Evolutionary conservation across 2,888 invertebrate species (phyloP).

Genomic region (Leucophenga montana): DNA sequence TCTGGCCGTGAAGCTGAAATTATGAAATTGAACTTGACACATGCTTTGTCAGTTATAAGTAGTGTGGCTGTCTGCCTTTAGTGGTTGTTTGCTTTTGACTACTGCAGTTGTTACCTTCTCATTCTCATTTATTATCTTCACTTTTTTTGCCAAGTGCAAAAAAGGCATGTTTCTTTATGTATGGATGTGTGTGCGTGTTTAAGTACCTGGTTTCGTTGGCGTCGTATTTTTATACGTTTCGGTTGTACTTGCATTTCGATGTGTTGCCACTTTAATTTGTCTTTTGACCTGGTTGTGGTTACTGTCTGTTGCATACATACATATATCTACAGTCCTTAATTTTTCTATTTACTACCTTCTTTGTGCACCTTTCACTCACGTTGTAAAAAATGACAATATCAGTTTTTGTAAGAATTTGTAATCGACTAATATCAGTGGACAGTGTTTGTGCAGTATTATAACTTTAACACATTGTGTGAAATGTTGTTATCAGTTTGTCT

Average conservation of each 20-base stretch:
- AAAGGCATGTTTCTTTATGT: background rate
- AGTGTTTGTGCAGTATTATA: too few species aligned
- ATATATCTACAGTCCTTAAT: too few species aligned
- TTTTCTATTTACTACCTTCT: too few species aligned
- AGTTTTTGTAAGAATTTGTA: slow-evolving; percentile 17
- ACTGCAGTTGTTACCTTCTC: background rate
- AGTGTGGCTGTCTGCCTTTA: too few species aligned
- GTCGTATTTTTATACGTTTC: background rate
- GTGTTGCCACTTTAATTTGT: background rate
- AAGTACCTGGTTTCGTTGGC: background rate
- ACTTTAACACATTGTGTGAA: too few species aligned
- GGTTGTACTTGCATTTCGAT: background rate
- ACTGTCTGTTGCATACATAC: background rate
- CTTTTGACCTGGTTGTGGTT: slow-evolving; percentile 6
- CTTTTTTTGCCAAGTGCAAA: background rate
- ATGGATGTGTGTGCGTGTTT: background rate
- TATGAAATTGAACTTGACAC: slow-evolving; percentile 59
- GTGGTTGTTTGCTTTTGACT: background rate
- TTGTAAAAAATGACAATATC: background rate
- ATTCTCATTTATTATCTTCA: background rate
- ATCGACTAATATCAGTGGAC: too few species aligned
- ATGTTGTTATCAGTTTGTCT: too few species aligned
- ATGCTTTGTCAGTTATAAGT: too few species aligned
- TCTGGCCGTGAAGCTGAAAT: slow-evolving; percentile 59
- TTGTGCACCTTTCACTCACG: background rate